Evolutionary conservation across 2,888 invertebrate genomes (phyloP), one percentile per base, ranked within the genome.

Genomic region (Harpagoxenus sublaevis): DNA sequence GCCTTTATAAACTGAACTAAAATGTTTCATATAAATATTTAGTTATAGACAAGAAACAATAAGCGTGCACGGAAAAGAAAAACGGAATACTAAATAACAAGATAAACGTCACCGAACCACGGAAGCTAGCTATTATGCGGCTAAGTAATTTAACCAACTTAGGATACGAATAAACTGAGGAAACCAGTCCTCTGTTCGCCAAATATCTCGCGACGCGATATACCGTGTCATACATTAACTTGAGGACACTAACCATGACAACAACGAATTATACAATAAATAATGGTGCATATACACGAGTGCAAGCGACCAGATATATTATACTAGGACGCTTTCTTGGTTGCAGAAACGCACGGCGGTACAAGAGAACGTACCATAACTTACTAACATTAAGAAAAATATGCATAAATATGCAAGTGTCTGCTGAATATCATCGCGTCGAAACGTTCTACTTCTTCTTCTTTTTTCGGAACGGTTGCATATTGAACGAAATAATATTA

Each of bases 261-360:
- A 71, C 71, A 79, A 79, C 66, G 45, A 71, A 71, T 79, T 79
- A 60, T 60, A 79, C 48, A 23, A 79, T 79, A 79, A 79, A 79
- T 71, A 71, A 79, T 70, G 31, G 35, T 51, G 23, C 57, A 48
- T 39, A 39, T 51, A 48, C 28, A 28, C 71, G 15, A 60, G 39
- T 57, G 42, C 45, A 23, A 78, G 45, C 42, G 45, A 31, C n/a
- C 68, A 31, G 15, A 78, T 68, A 68, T 68, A 78, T 45, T n/a
- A 31, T 15, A 2, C 55, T n/a, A 5, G 28, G 31, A 28, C n/a
- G 55, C 28, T 57, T 68, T 35, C 55, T 45, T 55, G 42, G 35
- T 55, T 51, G 53, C 31, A 10, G 65, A 23, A 65, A 28, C 23
- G 23, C n/a, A 57, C 9, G 42, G 5, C 5, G n/a, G 12, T 53